Percentiles rank a stretch among this genome's conserved stretches.
Evolutionary conservation across 2,888 invertebrate species (phyloP).

Genomic region (Agriotes lineatus): DNA sequence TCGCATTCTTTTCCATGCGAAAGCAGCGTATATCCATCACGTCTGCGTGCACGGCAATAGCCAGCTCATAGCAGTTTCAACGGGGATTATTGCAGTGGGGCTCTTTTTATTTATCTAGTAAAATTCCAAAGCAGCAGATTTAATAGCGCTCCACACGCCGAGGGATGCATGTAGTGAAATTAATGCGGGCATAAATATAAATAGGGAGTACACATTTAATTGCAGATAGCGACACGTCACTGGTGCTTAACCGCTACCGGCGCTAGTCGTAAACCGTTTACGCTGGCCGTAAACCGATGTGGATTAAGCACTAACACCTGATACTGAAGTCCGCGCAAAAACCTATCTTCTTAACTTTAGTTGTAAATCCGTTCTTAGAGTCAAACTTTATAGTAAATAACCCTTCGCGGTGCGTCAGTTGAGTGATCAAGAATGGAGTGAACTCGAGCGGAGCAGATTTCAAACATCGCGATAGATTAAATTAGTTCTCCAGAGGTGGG

Average conservation of each 20-base stretch:
- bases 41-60: not conserved
- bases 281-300: constrained; percentile 58
- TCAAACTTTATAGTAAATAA: no score
- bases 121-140: constrained; percentile 38
- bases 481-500: constrained; percentile 31
- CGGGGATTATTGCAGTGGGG: not conserved
- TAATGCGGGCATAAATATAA: constrained; percentile 47
- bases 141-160: constrained; percentile 31
- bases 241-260: constrained; percentile 58
- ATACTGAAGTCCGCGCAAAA: constrained; percentile 41
- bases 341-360: not conserved
- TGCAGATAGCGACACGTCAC: constrained; percentile 59
- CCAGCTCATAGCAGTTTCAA: not conserved
- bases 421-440: not conserved
- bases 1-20: no score
- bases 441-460: constrained; percentile 11
- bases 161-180: constrained; percentile 41
- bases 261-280: constrained; percentile 62
- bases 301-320: constrained; percentile 56
- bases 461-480: constrained; percentile 27
- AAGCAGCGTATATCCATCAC: not conserved
- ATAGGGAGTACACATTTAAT: constrained; percentile 56
- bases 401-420: not conserved
- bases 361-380: not conserved
- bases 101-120: constrained; percentile 38